Conservation (phyloP, 2,888 invertebrate species). For the Caenorhabditis afra region DNA sequence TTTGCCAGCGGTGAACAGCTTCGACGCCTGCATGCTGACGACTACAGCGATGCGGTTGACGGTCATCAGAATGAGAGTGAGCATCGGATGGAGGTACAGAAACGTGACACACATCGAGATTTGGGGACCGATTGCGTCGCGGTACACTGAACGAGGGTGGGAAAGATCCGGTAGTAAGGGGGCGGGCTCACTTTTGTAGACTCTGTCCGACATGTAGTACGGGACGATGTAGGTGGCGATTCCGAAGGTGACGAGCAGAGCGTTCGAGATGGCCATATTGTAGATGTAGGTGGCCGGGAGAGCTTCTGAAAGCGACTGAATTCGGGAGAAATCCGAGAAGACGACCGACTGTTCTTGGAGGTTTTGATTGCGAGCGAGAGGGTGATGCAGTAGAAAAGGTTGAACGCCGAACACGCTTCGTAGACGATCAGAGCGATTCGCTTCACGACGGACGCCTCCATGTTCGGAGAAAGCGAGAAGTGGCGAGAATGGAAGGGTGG, state of each 20-base stretch:
- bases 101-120: slow-evolving; percentile 33
- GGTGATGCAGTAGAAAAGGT: slow-evolving; percentile 47
- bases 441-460: slow-evolving; percentile 33
- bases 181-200: slow-evolving; percentile 19
- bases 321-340: neutral
- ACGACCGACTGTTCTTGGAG: slow-evolving; percentile 32
- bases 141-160: slow-evolving; percentile 26
- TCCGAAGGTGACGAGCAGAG: slow-evolving; percentile 30
- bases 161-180: neutral
- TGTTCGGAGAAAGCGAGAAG: neutral
- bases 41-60: slow-evolving; percentile 44
- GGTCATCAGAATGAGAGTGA: slow-evolving; percentile 43
- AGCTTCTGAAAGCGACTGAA: slow-evolving; percentile 20
- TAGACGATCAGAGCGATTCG: slow-evolving; percentile 28
- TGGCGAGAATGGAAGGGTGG: neutral
- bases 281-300: slow-evolving; percentile 51
- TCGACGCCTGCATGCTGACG: slow-evolving; percentile 42
- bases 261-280: slow-evolving; percentile 50
- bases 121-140: slow-evolving; percentile 25
- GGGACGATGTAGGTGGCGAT: slow-evolving; percentile 37
- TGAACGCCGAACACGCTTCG: slow-evolving; percentile 32
- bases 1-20: slow-evolving; percentile 38
- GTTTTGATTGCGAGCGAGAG: slow-evolving; percentile 36
- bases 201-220: slow-evolving; percentile 35
- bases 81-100: slow-evolving; percentile 46